Conservation (phyloP, 2,888 invertebrate genomes). For the Molanna angustata region DNA sequence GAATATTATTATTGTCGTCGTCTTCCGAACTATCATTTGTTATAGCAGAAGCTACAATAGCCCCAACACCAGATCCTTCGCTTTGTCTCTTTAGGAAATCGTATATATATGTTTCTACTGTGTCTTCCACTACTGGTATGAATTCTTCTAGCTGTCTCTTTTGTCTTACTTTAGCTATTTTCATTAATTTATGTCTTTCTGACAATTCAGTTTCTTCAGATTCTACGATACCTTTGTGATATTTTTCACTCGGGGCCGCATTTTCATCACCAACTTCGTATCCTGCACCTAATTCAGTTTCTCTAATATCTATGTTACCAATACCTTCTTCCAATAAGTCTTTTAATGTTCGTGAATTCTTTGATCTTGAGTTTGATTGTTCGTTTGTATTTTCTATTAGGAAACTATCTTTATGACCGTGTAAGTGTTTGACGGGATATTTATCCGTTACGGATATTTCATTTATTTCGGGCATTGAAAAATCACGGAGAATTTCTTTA, state of each 20-base stretch:
- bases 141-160: conserved; percentile 47
- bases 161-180: conserved; percentile 30
- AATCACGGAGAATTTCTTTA: conserved; percentile 42
- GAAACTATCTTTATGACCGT: conserved; percentile 40
- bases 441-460: conserved; percentile 56
- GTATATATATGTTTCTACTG: conserved; percentile 46
- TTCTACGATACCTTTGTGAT: conserved; percentile 61
- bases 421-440: conserved; percentile 58
- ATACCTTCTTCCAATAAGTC: conserved; percentile 45
- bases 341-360: conserved; percentile 46
- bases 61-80: conserved; percentile 47
- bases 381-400: conserved; percentile 41
- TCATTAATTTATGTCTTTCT: conserved; percentile 32
- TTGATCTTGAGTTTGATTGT: conserved; percentile 37
- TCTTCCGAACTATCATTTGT: conserved; percentile 40
- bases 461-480: conserved; percentile 50
- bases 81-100: conserved; percentile 45
- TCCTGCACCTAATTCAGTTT: conserved; percentile 56
- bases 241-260: conserved; percentile 55
- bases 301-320: conserved; percentile 57
- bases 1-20: conserved; percentile 38
- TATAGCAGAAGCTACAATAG: conserved; percentile 46
- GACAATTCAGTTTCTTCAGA: conserved; percentile 40
- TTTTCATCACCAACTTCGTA: conserved; percentile 57
- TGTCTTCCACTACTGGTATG: conserved; percentile 48